A percentile compares a stretch with the other conserved stretches of the same genome.
These are phyloP conservation scores for Chymomyza procnemis DNA, from an alignment of 2,888 invertebrate genomes.

Conservation along the genomic window DNA sequence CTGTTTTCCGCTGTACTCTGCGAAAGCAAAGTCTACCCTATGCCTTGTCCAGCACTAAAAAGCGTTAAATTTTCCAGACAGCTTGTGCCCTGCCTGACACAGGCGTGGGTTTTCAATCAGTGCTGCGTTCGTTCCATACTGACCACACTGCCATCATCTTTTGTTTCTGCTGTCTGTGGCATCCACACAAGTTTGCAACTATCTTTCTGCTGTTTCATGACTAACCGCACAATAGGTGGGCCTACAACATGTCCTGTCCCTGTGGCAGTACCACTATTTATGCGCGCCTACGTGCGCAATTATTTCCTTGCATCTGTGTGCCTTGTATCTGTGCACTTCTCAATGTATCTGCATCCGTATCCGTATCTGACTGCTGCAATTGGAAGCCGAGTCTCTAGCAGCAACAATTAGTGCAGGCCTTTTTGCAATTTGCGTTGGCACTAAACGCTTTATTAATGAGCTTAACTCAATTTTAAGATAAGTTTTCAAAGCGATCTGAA, in stretches of 20 bases:
- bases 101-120: constrained; percentile 1
- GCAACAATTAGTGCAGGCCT: constrained; percentile 56
- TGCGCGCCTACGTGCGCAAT: constrained; percentile 34
- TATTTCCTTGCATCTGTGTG: constrained; percentile 24
- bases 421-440: constrained; percentile 35
- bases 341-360: not conserved
- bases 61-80: constrained; percentile 57
- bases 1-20: not conserved
- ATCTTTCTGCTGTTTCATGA: not conserved
- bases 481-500: not conserved
- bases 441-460: constrained; percentile 67
- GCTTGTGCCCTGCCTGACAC: not conserved
- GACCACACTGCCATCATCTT: not conserved
- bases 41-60: constrained; percentile 37
- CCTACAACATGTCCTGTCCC: constrained; percentile 21
- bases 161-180: constrained; percentile 1
- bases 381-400: not conserved
- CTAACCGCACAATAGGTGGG: constrained; percentile 14
- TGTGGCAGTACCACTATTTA: constrained; percentile 19
- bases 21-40: not conserved
- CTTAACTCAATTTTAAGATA: constrained; percentile 42
- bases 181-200: not conserved
- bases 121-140: not conserved
- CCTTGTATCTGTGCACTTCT: constrained; percentile 4
- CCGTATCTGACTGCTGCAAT: not conserved